Conservation (phyloP, 2,888 invertebrate species). For the Drosophila flavopinicola region DNA sequence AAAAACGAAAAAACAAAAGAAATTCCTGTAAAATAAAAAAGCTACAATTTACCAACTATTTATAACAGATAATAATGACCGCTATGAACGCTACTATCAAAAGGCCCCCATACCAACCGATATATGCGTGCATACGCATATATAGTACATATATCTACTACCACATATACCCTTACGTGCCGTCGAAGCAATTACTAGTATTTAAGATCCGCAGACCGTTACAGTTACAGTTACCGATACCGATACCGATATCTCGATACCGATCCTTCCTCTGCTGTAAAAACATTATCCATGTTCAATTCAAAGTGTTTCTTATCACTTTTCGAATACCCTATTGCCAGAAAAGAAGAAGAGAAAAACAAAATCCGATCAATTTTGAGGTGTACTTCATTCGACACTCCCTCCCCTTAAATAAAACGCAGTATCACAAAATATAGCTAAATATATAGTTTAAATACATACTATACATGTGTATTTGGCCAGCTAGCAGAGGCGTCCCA, state of each 20-base stretch:
- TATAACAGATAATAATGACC: slow-evolving; percentile 42
- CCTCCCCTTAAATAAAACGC: slow-evolving; percentile 31
- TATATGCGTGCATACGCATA: slow-evolving; percentile 14
- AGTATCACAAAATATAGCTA: slow-evolving; percentile 65
- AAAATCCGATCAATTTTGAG: slow-evolving; percentile 18
- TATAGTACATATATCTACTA: slow-evolving; percentile 22
- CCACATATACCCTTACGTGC: slow-evolving; percentile 56
- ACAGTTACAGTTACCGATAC: slow-evolving; percentile 18
- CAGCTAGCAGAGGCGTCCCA: slow-evolving; percentile 13
- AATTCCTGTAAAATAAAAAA: slow-evolving; percentile 62
- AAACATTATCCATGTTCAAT: slow-evolving; percentile 25
- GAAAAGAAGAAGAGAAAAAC: slow-evolving; percentile 1
- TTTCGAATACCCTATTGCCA: slow-evolving; percentile 56
- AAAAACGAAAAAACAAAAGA: slow-evolving; percentile 23
- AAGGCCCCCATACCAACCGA: slow-evolving; percentile 21
- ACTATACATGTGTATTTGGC: slow-evolving; percentile 26
- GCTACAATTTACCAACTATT: slow-evolving; percentile 51
- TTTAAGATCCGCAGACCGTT: slow-evolving; percentile 66
- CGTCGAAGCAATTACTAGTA: slow-evolving; percentile 82
- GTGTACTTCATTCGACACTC: slow-evolving; percentile 20
- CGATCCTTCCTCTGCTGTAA: slow-evolving; percentile 33
- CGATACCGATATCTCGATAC: slow-evolving; percentile 37
- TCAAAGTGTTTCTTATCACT: slow-evolving; percentile 44
- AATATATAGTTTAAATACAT: slow-evolving; percentile 43
- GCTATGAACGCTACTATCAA: slow-evolving; percentile 29